Conservation (phyloP, 2,888 invertebrate genomes). For the Marronus borbonicus region DNA sequence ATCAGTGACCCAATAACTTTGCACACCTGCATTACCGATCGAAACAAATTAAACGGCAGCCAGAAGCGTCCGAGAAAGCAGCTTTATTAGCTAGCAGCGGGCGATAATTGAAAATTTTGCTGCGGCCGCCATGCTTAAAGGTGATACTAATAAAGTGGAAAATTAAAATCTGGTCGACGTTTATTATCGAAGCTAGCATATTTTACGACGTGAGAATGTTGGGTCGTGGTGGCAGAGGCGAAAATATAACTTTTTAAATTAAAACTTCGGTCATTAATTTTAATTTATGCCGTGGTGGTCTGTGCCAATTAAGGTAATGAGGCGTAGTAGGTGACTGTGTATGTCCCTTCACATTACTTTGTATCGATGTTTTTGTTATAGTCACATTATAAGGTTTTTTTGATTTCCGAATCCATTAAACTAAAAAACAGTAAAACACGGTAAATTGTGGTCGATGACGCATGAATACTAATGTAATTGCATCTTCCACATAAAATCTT, state of each 20-base stretch:
- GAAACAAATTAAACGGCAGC: neutral
- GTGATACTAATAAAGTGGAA: slow-evolving; percentile 46
- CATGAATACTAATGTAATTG: too few species aligned
- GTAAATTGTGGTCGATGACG: too few species aligned
- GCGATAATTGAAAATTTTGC: slow-evolving; percentile 35
- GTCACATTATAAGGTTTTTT: neutral
- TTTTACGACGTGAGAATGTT: neutral
- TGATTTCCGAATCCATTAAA: too few species aligned
- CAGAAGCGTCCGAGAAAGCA: neutral
- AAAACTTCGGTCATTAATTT: slow-evolving; percentile 44
- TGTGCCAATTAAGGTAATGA: slow-evolving; percentile 21
- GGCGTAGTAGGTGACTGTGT: neutral
- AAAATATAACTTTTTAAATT: slow-evolving; percentile 43
- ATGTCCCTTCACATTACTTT: neutral
- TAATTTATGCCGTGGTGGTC: slow-evolving; percentile 31
- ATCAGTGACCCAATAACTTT: neutral
- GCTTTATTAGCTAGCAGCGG: slow-evolving; percentile 13
- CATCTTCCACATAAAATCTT: too few species aligned
- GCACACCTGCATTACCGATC: slow-evolving; percentile 3
- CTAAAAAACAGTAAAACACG: too few species aligned
- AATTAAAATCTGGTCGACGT: slow-evolving; percentile 35
- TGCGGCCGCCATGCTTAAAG: slow-evolving; percentile 15
- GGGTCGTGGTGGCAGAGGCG: neutral
- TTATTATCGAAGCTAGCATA: slow-evolving; percentile 25
- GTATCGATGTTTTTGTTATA: neutral